These are phyloP conservation scores for Prunella himalayana DNA, from an alignment of 2,113 vertebrate species.

Conservation along the genomic window DNA sequence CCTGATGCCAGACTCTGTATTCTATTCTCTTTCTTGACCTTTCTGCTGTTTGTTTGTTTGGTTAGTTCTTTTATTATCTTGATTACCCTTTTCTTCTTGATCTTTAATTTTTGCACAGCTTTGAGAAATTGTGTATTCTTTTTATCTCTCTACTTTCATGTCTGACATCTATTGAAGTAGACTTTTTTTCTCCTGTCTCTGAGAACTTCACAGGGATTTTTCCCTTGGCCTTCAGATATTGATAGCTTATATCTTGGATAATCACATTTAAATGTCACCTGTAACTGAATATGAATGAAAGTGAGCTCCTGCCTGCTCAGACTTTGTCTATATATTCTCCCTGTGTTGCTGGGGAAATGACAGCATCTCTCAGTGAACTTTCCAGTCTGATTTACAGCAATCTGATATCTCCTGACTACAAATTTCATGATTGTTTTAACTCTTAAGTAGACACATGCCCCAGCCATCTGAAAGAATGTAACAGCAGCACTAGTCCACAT, in stretches of 20 bases:
- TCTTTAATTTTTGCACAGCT: background rate
- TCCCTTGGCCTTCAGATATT: background rate
- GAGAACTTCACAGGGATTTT: constrained; percentile 3
- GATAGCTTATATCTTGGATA: background rate
- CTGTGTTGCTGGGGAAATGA: background rate
- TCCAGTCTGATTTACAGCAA: background rate
- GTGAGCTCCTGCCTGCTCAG: background rate
- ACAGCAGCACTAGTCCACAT: background rate
- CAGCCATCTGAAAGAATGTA: background rate
- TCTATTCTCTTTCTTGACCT: background rate
- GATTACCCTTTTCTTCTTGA: background rate
- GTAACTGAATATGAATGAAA: background rate
- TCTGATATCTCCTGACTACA: background rate
- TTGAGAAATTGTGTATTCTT: background rate
- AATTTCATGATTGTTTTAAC: background rate
- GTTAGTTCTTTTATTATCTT: background rate
- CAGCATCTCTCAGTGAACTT: background rate
- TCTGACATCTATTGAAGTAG: background rate
- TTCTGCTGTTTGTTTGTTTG: background rate
- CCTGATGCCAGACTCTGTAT: background rate
- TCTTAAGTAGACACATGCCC: background rate
- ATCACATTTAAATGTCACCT: constrained; percentile 20
- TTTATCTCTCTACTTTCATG: background rate
- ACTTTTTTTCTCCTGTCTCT: background rate
- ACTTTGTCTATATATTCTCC: background rate